Evolutionary conservation across 2,888 invertebrate genomes (phyloP), one percentile per base, ranked within the genome.

Genomic region (Cryptosula pallasiana): DNA sequence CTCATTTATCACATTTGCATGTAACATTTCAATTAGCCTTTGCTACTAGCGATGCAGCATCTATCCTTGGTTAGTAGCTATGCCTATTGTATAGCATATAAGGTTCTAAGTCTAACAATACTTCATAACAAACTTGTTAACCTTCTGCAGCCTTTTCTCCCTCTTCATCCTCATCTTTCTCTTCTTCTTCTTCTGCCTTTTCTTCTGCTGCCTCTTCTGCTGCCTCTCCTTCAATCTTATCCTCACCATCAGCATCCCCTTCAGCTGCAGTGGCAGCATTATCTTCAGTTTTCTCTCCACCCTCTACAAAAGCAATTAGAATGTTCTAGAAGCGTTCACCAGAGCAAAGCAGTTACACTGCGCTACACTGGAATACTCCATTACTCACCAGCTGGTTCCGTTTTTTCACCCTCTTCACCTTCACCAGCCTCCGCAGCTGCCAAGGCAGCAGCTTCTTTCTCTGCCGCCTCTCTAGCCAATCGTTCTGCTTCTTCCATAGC

Each of bases 401-500:
- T 69, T 58, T 55, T 69, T 63, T 72, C 36, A 54, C 71, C 71
- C 36, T 69, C 72, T 63, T 75, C 74, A 23, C 71, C 72, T 32
- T 73, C 58, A 35, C 73, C 69, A 58, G 69, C 55, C 55, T 71
- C 36, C n/a, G 70, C 70, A 35, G 70, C 70, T 70, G 70, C 70
- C 29, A 36, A 45, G 5, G 63, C 36, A n/a, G 70, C 70, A 2
- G 45, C 55, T 32, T 70, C 70, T 45, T 54, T 70, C 32, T 70
- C 72, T 16, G 58, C 76, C 36, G 73, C 75, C 55, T 77, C 76
- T 35, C 55, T 72, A 13, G 71, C 71, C n/a, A 58, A 70, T 20
- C 57, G 23, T 2, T 72, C 73, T 13, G 73, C 76, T 35, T 75
- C 73, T 54, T 75, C 76, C 3, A 72, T 75, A 9, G 73, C 75